These are phyloP conservation scores for Mormyrops boulengeri DNA, from an alignment of 2,797 vertebrate genomes.

Conservation along the genomic window DNA sequence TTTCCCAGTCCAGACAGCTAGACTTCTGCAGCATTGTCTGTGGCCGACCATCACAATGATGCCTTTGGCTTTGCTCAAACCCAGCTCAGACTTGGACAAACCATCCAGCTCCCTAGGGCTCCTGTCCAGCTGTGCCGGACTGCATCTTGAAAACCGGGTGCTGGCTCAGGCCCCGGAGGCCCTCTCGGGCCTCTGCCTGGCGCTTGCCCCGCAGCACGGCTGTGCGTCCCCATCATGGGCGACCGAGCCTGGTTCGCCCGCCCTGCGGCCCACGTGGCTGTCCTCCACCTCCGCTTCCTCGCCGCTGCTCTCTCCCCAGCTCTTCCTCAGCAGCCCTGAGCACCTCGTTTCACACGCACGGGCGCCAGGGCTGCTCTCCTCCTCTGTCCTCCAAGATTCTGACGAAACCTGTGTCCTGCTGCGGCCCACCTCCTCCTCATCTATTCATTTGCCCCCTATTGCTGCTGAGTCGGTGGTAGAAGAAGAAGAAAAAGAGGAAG, in stretches of 20 bases:
- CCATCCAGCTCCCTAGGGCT: slow-evolving; percentile 16
- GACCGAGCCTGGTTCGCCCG: slow-evolving; percentile 25
- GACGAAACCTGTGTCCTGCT: background rate
- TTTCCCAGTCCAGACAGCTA: background rate
- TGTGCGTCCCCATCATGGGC: slow-evolving; percentile 14
- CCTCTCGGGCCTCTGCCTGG: background rate
- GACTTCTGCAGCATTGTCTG: background rate
- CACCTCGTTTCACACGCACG: slow-evolving; percentile 28
- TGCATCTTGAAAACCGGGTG: slow-evolving; percentile 56
- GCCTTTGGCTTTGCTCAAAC: slow-evolving; percentile 37
- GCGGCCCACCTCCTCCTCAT: background rate
- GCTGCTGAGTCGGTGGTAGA: too few relatives aligned
- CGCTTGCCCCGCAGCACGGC: background rate
- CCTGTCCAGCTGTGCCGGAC: slow-evolving; percentile 38
- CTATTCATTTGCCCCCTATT: background rate
- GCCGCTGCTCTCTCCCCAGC: slow-evolving; percentile 26
- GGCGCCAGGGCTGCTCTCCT: slow-evolving; percentile 18
- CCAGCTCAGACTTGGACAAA: slow-evolving; percentile 11
- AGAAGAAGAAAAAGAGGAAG: background rate
- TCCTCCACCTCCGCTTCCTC: slow-evolving; percentile 49
- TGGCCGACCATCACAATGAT: slow-evolving; percentile 40
- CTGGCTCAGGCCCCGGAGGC: slow-evolving; percentile 38
- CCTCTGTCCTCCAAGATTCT: slow-evolving; percentile 9
- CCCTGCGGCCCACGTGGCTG: slow-evolving; percentile 53
- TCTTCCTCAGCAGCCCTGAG: slow-evolving; percentile 48